These are phyloP conservation scores for Pediacus dermestoides DNA, from an alignment of 2,888 invertebrate genomes.

Conservation along the genomic window DNA sequence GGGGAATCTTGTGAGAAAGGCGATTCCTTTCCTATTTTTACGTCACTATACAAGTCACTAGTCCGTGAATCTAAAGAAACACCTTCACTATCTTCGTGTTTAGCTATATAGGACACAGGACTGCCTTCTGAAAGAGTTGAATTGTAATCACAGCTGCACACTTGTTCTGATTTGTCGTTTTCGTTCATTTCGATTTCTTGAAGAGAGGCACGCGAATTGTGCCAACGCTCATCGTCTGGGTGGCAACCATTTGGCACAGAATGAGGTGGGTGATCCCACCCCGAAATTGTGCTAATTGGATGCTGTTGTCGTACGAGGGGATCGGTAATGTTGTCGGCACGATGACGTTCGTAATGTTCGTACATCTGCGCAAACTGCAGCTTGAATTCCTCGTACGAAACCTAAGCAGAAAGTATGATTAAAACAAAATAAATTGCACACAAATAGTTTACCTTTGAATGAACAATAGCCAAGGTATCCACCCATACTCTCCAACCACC, in stretches of 20 bases:
- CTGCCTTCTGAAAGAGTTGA: slow-evolving; percentile 52
- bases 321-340: slow-evolving; percentile 93
- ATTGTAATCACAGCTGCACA: slow-evolving; percentile 51
- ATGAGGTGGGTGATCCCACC: slow-evolving; percentile 74
- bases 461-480: slow-evolving; percentile 97
- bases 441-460: slow-evolving; percentile 77
- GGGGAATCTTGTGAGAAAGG: slow-evolving; percentile 52
- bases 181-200: slow-evolving; percentile 41
- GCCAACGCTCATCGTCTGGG: slow-evolving; percentile 41
- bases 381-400: slow-evolving; percentile 97
- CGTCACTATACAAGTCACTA: slow-evolving; percentile 61
- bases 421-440: slow-evolving; percentile 3
- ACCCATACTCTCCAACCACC: slow-evolving; percentile 99
- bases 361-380: slow-evolving; percentile 97
- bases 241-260: slow-evolving; percentile 44
- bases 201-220: slow-evolving; percentile 32
- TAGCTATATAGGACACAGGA: slow-evolving; percentile 50
- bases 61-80: slow-evolving; percentile 54
- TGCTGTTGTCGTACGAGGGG: slow-evolving; percentile 88
- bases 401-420: too few relatives aligned
- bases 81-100: slow-evolving; percentile 52
- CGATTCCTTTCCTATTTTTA: slow-evolving; percentile 58
- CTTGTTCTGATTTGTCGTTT: slow-evolving; percentile 44
- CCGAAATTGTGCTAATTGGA: slow-evolving; percentile 94
- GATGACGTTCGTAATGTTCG: slow-evolving; percentile 89